Evolutionary conservation across 2,113 vertebrate genomes (phyloP).

Genomic region (Stigmatopora nigra): DNA sequence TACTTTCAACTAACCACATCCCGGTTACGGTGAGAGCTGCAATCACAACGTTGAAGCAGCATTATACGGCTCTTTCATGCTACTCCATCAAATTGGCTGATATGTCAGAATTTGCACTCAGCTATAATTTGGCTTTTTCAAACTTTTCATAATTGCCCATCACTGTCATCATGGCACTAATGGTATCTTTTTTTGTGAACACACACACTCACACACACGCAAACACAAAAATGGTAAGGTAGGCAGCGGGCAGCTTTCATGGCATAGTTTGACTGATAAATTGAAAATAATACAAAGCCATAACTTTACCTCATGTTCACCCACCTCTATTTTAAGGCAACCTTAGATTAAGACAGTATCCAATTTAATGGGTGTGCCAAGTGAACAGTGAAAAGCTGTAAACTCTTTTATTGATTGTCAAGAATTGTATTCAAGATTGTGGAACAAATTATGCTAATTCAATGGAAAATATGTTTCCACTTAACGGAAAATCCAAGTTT

Average conservation of each 20-base stretch:
- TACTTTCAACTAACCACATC: constrained; percentile 21
- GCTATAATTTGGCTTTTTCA: constrained; percentile 51
- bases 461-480: not conserved
- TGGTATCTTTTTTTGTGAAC: constrained; percentile 15
- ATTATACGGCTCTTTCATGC: constrained; percentile 36
- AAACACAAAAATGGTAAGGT: no score
- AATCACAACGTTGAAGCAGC: constrained; percentile 50
- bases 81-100: constrained; percentile 23
- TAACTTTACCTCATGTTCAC: not conserved
- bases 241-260: not conserved
- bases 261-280: not conserved
- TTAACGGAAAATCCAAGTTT: no score
- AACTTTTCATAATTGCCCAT: constrained; percentile 44
- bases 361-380: not conserved
- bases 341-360: not conserved
- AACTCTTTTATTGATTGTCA: constrained; percentile 3
- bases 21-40: constrained; percentile 34
- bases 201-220: not conserved
- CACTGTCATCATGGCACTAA: constrained; percentile 34
- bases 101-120: constrained; percentile 25
- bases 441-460: not conserved
- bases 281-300: not conserved
- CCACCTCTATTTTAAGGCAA: not conserved
- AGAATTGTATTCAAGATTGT: not conserved
- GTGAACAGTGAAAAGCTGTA: constrained; percentile 4